These are phyloP conservation scores for Theristicus caerulescens DNA, from an alignment of 2,113 vertebrate species.

Conservation along the genomic window DNA sequence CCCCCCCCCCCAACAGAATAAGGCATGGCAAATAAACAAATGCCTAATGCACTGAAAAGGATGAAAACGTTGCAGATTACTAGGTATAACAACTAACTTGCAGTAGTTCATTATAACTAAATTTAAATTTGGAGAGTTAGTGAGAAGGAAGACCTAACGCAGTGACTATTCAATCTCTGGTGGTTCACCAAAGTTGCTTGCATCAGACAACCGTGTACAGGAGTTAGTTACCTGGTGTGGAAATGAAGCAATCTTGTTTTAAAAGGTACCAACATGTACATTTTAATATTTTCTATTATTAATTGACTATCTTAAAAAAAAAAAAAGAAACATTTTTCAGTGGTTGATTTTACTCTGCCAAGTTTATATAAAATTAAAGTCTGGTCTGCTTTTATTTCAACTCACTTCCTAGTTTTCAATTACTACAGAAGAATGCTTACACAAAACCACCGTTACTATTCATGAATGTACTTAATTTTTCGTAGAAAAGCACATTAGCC, in stretches of 20 bases:
- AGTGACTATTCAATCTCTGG: fast-evolving
- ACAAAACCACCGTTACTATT: background rate
- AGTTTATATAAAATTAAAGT: background rate
- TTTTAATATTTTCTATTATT: background rate
- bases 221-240: no score
- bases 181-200: no score
- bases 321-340: background rate
- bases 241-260: background rate
- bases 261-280: background rate
- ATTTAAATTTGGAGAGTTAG: no score
- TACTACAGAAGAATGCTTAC: background rate
- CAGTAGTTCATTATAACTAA: no score
- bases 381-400: no score
- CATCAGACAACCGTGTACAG: fast-evolving
- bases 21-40: background rate
- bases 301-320: background rate
- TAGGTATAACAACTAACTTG: background rate
- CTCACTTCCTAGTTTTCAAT: background rate
- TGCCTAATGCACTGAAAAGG: background rate
- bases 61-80: background rate
- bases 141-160: no score
- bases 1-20: no score
- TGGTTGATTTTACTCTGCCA: background rate
- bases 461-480: background rate
- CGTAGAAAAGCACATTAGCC: background rate